Base-by-base conservation (phyloP, 2,113 vertebrate genomes). In the Otis tarda region DNA sequence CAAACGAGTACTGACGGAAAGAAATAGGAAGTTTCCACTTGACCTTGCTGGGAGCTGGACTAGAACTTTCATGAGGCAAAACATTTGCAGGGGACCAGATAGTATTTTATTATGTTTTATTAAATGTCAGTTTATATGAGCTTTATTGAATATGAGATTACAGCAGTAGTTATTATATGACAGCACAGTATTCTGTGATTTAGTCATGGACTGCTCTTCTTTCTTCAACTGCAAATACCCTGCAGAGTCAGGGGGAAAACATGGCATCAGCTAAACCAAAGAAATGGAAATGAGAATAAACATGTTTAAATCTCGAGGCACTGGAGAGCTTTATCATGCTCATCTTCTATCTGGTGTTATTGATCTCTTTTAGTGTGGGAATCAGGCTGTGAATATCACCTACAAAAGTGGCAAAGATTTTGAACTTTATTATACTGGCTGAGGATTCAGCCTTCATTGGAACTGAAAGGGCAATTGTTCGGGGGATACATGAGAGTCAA, bases 71-170 rank as follows among this genome's bases (percentile, higher is more conserved):
- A 69, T 11, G 22, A 91, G 20, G n/a, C 50, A 91, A 87, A 89
- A 89, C 49, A 91, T 53, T 93, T 91, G 39, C 73, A 84, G 59
- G 94, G 27, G 15, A 91, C 28, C 22, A 84, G 35, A 33, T 9
- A 87, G 39, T 55, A 80, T 59, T 93, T 92, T 79, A 91, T 68
- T 92, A 75, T 57, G 45, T 84, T 71, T 96, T 91, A 95, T 94
- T 94, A 92, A 93, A 94, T 91, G 74, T 43, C 91, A 87, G 52
- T 71, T 89, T 82, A 77, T 84, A 56, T 87, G 73, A 78, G 35
- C 79, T 87, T 81, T 93, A 96, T 68, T 91, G 53, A 95, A 95
- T 63, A 87, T 3, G 9, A 90, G 87, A 91, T 91, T 75, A 92
- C 27, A 89, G 31, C 53, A 69, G 65, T 79, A 71, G 57, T 82